Evolutionary conservation across 2,888 invertebrate genomes (phyloP), one percentile per base, ranked within the genome.

Genomic region (Melieria crassipennis): DNA sequence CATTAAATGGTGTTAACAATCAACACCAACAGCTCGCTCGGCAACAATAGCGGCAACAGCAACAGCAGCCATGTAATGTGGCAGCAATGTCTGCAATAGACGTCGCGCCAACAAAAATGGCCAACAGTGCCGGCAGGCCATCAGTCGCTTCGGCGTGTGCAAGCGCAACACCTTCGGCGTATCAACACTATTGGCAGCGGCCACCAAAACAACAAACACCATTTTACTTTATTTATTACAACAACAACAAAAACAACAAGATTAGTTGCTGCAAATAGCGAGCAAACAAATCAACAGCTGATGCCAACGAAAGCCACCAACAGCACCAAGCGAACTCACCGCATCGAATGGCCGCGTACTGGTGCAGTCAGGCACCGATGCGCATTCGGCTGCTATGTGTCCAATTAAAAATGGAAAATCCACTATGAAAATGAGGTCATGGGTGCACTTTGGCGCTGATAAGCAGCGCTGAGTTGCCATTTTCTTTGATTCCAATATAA

Each of bases 271-370:
- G 60, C 71, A 77, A 70, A 70, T 13, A 50, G 58, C 65, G 68
- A 72, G 56, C 75, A 76, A 77, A 80, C 79, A 75, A 74, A 76
- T 74, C 79, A 79, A 77, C 77, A 73, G 58, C 65, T 16, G 50
- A 57, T 58, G 55, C 60, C 77, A 72, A 79, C 68, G 42, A 73
- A 69, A 69, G 70, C 71, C 48, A 60, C 10, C 69, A 46, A 60
- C 56, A 55, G 71, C 75, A 70, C 64, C 58, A 50, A 46, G 9
- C 43, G 16, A 62, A 63, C 47, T 52, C 7, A 42, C 42, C n/a
- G 30, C 43, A 42, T 43, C 43, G 45, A 30, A 30, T 30, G 30
- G 30, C 30, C 30, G 30, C 30, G 11, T 16, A 5, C 62, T 9
- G 9, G 6, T 7, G 3, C 16, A 46, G 13, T 7, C 30, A 56